Base-by-base conservation (phyloP, 1,140 invertebrate genomes). In the Nephotettix cincticeps region DNA sequence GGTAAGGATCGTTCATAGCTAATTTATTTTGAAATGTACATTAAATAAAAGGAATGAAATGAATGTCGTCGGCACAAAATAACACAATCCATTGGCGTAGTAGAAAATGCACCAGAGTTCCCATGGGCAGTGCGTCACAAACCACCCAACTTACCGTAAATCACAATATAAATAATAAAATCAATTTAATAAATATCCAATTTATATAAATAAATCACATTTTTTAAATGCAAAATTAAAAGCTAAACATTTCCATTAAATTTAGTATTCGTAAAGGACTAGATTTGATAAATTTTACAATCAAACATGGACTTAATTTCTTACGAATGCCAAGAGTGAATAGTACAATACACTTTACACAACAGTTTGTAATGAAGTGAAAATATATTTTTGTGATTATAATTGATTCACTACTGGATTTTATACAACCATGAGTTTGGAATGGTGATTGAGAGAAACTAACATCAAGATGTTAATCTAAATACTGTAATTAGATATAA, bases 301-400 rank as follows among this genome's bases (percentile, higher is more conserved):
- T n/a, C 6, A n/a, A 4, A 14, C 28, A n/a, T 28, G 56, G 56
- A 61, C n/a, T 25, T 29, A 2, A 28, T 14, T 25, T 27, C 21
- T 61, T 27, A 61, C 6, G 21, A 4, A 27, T 25, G 1, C 28
- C 2, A n/a, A 27, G 13, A 21, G 56, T 2, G 13, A 61, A 61
- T n/a, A 61, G 56, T 61, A 61, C 23, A 61, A 61, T 21, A 61
- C 56, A 61, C 56, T 61, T 61, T 61, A n/a, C n/a, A n/a, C n/a
- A n/a, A n/a, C n/a, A n/a, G n/a, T n/a, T n/a, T n/a, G n/a, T n/a
- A n/a, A n/a, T n/a, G n/a, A n/a, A n/a, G n/a, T n/a, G n/a, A n/a
- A n/a, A n/a, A n/a, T n/a, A n/a, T n/a, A n/a, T n/a, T n/a, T n/a
- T n/a, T n/a, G n/a, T n/a, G n/a, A n/a, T n/a, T n/a, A n/a, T n/a